Base-by-base conservation (phyloP, 2,797 vertebrate species). In the Ispidina picta region DNA sequence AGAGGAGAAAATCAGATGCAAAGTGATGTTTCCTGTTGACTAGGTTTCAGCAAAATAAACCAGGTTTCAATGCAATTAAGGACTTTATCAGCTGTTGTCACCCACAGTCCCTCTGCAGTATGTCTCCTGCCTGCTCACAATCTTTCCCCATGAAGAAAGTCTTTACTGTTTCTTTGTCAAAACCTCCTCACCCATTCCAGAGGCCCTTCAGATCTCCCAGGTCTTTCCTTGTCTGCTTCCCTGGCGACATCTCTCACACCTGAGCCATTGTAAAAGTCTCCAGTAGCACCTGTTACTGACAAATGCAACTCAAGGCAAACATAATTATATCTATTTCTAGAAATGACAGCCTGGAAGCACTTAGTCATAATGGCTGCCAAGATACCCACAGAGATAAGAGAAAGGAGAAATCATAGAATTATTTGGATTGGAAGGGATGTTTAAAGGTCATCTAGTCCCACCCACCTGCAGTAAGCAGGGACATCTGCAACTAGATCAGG, bases 301-400 rank as follows among this genome's bases (percentile, higher is more conserved):
- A 52, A 93, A 92, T 56, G 11, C 48, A 78, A 66, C n/a, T 73
- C 39, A 71, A 83, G 48, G 22, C 63, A 83, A 92, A 83, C 87
- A 69, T 35, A 75, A 43, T 52, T 74, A 46, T 20, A 28, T 77
- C 0, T 37, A 59, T 75, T 83, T 90, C 59, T 66, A 33, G 48
- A 83, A 87, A 89, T 35, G 26, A 43, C 37, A 64, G 29, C 23
- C 55, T 56, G 5, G 49, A 83, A 84, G 10, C 16, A 22, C 49
- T 73, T 74, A 59, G 23, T 84, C 56, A 22, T 88, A 46, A 51
- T 55, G 33, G 29, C 19, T 95, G 69, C 78, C 54, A 87, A 56
- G 56, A 23, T 60, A 48, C 26, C 25, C 83, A 26, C 17, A 64
- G 52, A 69, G n/a, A 33, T 29, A 73, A 46, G 37, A 68, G 75